Evolutionary conservation across 2,113 vertebrate species (phyloP).

Genomic region (Pyxicephalus adspersus): DNA sequence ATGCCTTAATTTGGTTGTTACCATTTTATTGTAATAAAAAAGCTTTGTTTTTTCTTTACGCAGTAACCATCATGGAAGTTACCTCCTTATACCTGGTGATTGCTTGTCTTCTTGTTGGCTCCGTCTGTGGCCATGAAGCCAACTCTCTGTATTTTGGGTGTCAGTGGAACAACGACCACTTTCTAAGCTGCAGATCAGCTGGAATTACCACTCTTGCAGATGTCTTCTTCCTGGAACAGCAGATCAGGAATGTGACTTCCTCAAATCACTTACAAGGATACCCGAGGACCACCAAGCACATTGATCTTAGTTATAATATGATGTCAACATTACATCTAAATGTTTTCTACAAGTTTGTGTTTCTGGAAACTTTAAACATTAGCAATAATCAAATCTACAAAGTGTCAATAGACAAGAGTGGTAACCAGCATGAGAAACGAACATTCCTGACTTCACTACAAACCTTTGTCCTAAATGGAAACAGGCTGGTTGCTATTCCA

Average conservation of each 20-base stretch:
- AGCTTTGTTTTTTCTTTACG: not conserved
- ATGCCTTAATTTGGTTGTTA: not conserved
- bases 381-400: constrained; percentile 58
- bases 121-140: not conserved
- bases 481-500: constrained; percentile 76
- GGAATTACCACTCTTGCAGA: not conserved
- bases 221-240: constrained; percentile 49
- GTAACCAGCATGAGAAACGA: not conserved
- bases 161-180: constrained; percentile 48
- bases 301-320: constrained; percentile 66
- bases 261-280: constrained; percentile 14
- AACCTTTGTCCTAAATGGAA: constrained; percentile 75
- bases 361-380: constrained; percentile 68
- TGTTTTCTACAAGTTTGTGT: constrained; percentile 44
- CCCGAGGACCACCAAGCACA: constrained; percentile 60
- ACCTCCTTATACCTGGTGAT: constrained; percentile 56
- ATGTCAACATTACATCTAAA: constrained; percentile 61
- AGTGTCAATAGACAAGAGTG: constrained; percentile 7
- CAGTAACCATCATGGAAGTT: constrained; percentile 63
- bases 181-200: constrained; percentile 62
- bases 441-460: constrained; percentile 58
- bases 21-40: not conserved
- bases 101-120: constrained; percentile 58
- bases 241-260: constrained; percentile 51
- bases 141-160: constrained; percentile 24